Evolutionary conservation across 92 coral and sea anemone genomes (phyloP).

Genomic region (Siderastrea siderea): DNA sequence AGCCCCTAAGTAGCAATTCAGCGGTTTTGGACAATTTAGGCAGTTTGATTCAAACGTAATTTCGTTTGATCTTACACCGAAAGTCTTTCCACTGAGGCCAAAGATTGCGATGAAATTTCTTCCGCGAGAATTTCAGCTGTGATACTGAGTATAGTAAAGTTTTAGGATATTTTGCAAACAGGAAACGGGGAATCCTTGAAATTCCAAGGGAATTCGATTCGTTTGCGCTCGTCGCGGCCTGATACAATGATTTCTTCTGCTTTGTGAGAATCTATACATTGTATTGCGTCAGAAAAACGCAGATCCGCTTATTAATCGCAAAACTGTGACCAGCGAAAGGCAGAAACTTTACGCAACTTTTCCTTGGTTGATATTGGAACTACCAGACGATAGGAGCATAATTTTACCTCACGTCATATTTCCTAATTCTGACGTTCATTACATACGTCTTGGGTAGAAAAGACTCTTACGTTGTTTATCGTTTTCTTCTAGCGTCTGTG

Average conservation of each 20-base stretch:
- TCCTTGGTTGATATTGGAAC: constrained; percentile 3
- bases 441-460: neutral
- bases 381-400: constrained; percentile 13
- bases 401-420: constrained; percentile 25
- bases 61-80: neutral
- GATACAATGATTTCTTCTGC: neutral
- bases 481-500: neutral
- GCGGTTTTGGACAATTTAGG: constrained; percentile 7
- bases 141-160: constrained; percentile 22
- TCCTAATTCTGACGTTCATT: constrained; percentile 9
- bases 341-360: constrained; percentile 4
- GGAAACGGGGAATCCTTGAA: constrained; percentile 58
- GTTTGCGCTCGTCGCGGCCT: constrained; percentile 15
- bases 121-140: neutral
- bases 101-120: neutral
- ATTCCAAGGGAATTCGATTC: constrained; percentile 54
- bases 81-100: neutral
- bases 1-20: neutral
- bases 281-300: neutral
- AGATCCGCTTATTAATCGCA: neutral
- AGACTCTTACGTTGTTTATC: neutral
- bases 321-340: neutral
- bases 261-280: neutral
- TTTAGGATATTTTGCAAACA: constrained; percentile 41
- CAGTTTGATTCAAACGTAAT: neutral